Percentiles rank a stretch among this genome's conserved stretches.
Evolutionary conservation across 2,888 invertebrate species (phyloP).

Genomic region (Malachius bipustulatus): DNA sequence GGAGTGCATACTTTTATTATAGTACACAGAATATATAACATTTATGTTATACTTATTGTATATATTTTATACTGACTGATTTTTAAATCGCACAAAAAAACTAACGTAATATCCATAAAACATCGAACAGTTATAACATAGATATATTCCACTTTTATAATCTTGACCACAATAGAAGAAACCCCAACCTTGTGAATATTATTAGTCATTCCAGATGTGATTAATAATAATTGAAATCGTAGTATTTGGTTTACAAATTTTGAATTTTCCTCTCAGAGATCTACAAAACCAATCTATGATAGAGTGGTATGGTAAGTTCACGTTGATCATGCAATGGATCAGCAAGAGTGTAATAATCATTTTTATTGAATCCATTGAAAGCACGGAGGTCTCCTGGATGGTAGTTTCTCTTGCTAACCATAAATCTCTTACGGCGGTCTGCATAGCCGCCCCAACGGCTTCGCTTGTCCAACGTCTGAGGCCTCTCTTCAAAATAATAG

Average conservation of each 20-base stretch:
- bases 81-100: slow-evolving; percentile 12
- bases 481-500: slow-evolving; percentile 25
- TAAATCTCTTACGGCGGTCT: slow-evolving; percentile 43
- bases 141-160: slow-evolving; percentile 16
- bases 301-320: slow-evolving; percentile 47
- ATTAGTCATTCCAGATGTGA: slow-evolving; percentile 8
- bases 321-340: slow-evolving; percentile 41
- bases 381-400: slow-evolving; percentile 35
- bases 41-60: slow-evolving; percentile 22
- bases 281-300: slow-evolving; percentile 51
- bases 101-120: slow-evolving; percentile 9
- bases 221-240: neutral
- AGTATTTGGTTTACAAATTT: neutral
- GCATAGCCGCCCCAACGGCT: slow-evolving; percentile 25
- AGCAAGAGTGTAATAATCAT: slow-evolving; percentile 48
- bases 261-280: slow-evolving; percentile 13
- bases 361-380: slow-evolving; percentile 37
- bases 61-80: slow-evolving; percentile 35
- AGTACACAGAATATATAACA: slow-evolving; percentile 14
- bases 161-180: slow-evolving; percentile 11
- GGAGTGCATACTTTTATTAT: neutral
- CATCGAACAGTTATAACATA: slow-evolving; percentile 20
- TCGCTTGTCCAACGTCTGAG: slow-evolving; percentile 24
- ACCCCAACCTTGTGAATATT: slow-evolving; percentile 11
- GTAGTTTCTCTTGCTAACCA: slow-evolving; percentile 44